phyloP scores from a whole-genome alignment of 2,888 invertebrate species.

The Thyatira batis region DNA sequence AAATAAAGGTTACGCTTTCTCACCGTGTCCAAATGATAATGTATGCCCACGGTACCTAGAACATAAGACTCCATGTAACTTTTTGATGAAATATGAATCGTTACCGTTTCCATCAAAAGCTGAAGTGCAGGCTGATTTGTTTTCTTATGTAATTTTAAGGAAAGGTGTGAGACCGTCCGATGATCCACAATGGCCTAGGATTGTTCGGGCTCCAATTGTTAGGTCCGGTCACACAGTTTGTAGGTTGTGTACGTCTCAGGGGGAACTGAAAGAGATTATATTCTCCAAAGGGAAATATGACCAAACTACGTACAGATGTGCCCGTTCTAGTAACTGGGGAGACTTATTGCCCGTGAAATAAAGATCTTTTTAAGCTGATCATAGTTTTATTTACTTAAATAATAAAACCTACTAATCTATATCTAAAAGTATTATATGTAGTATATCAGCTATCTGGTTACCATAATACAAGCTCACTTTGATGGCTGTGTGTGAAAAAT shows the following conservation, averaged over 20 bases:
- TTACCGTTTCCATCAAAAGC: conserved; percentile 74
- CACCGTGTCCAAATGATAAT: conserved; percentile 93
- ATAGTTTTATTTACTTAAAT: not conserved
- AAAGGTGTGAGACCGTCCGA: conserved; percentile 84
- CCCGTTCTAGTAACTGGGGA: conserved; percentile 89
- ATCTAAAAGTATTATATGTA: no score
- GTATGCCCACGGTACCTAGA: conserved; percentile 87
- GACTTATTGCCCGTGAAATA: conserved; percentile 88
- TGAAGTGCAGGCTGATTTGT: conserved; percentile 81
- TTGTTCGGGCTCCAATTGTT: conserved; percentile 87
- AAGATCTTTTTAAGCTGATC: conserved; percentile 17
- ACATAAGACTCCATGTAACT: conserved; percentile 90
- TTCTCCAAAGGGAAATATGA: conserved; percentile 89
- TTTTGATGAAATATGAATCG: conserved; percentile 84
- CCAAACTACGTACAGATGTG: conserved; percentile 89
- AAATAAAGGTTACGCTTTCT: conserved; percentile 84
- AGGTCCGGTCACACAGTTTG: conserved; percentile 89
- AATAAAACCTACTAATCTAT: no score
- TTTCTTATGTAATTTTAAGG: conserved; percentile 91
- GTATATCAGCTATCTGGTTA: no score
- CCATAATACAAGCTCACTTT: no score
- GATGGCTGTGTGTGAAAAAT: no score
- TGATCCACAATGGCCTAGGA: conserved; percentile 88
- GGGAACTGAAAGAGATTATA: conserved; percentile 88
- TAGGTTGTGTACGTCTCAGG: conserved; percentile 88